Base-by-base conservation (phyloP, 2,797 vertebrate genomes). In the Anomalospiza imberbis region DNA sequence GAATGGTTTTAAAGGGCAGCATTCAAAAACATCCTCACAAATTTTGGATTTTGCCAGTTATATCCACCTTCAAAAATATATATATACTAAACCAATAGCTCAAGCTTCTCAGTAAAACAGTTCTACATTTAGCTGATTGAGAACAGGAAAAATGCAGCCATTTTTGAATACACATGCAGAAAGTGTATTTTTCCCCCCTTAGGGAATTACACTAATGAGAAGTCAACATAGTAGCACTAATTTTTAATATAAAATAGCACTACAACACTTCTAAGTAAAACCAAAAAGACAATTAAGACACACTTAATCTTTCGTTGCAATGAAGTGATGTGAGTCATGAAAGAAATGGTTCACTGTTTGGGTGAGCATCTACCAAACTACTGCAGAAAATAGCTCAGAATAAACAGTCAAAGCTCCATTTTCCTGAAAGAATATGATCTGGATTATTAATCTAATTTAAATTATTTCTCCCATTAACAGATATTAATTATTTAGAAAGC, bases 21-120 rank as follows among this genome's bases (percentile, higher is more conserved):
- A 94, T 83, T 96, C 89, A 96, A 97, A 97, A 85, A 90, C 44
- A 94, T 55, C 61, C 88, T 95, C 95, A 81, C 87, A 96, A 96
- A 94, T 97, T 96, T 94, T 73, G 66, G 67, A 79, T 93, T 91
- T 93, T 94, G 53, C 86, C 95, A 89, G 89, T 66, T 79, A 80
- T 42, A 96, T 89, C 78, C 95, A 87, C 94, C 77, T 80, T 92
- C 12, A 14, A 85, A 83, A 85, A 94, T 48, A 85, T 53, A 80
- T 62, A 80, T 40, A 92, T 96, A 93, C 75, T 68, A 88, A 70
- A 67, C n/a, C 79, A 89, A 76, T 58, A 85, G 26, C 29, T 92
- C 60, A 71, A 77, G 88, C 44, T 85, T 66, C 85, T 94, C 70
- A 80, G 57, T 78, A 85, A 91, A 79, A 57, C 54, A 31, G 44